Base-by-base conservation (phyloP, 1,140 invertebrate species). In the Halictus rubicundus region DNA sequence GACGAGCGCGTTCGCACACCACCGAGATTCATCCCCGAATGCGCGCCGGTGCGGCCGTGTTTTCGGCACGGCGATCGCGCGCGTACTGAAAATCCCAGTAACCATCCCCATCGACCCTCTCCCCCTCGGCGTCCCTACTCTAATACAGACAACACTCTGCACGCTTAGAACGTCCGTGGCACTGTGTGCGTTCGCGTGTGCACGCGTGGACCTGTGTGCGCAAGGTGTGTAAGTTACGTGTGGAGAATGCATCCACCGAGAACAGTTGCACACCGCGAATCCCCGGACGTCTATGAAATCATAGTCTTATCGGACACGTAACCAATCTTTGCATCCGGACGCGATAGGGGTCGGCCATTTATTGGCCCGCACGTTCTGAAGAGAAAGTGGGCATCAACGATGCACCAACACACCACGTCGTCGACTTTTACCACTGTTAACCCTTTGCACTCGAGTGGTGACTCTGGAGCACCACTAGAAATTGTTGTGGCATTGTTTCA, bases 51-150 rank as follows among this genome's bases (percentile, higher is more conserved):
- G 78, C 25, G 69, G 49, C 69, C 81, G 78, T 88, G 87, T 82
- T 87, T 86, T 85, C 89, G 81, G 76, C 86, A 84, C 89, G 89
- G 78, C 84, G 89, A 88, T 88, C 87, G 88, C 88, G 86, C 89
- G 87, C 82, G 82, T 85, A 90, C 89, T 90, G 87, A 88, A 84
- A 82, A 88, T 89, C 82, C 84, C 86, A 80, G 87, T 78, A 87
- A 86, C 84, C 85, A 87, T 68, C 85, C 84, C 84, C 85, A 86
- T 86, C 83, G 84, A 87, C 85, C 81, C 74, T 83, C 76, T 54
- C 63, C 39, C 70, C 32, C 39, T 10, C 61, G 77, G 65, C 85
- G 59, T 76, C 78, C 76, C 71, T 57, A 71, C 78, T 76, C 69
- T 70, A 71, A 83, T 75, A 83, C 74, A 81, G 78, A 66, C 57